These are phyloP conservation scores for Microtus pennsylvanicus DNA, from an alignment of 2,113 vertebrate genomes.

Conservation along the genomic window DNA sequence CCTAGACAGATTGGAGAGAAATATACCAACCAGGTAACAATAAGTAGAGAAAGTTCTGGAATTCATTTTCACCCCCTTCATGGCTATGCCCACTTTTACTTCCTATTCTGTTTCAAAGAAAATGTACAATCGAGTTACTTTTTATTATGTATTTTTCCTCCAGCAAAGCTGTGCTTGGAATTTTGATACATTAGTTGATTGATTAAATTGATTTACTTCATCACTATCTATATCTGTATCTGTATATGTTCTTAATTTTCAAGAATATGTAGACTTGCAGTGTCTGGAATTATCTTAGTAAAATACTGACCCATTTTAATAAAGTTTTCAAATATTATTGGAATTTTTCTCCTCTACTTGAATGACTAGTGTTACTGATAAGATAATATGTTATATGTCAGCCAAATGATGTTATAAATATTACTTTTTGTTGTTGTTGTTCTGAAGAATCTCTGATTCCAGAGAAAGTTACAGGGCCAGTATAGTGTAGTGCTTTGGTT, in stretches of 20 bases:
- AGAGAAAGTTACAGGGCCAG: not conserved
- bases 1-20: not conserved
- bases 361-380: not conserved
- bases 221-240: not conserved
- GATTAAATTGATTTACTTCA: slow-evolving; percentile 39
- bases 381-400: not conserved
- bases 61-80: not conserved
- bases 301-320: not conserved
- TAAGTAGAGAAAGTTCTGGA: not conserved
- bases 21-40: not conserved
- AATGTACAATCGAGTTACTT: slow-evolving; percentile 18
- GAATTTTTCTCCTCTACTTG: not conserved
- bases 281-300: slow-evolving; percentile 36
- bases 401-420: not conserved
- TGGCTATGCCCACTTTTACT: not conserved
- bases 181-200: not conserved
- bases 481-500: not conserved
- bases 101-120: slow-evolving; percentile 16
- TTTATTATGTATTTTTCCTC: not conserved
- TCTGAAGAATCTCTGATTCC: not conserved
- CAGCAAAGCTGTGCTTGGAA: not conserved
- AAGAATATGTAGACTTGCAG: not conserved
- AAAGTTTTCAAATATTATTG: not conserved
- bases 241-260: not conserved
- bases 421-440: not conserved